Base-by-base conservation (phyloP, 1,140 invertebrate genomes). In the Lucilia cuprina region DNA sequence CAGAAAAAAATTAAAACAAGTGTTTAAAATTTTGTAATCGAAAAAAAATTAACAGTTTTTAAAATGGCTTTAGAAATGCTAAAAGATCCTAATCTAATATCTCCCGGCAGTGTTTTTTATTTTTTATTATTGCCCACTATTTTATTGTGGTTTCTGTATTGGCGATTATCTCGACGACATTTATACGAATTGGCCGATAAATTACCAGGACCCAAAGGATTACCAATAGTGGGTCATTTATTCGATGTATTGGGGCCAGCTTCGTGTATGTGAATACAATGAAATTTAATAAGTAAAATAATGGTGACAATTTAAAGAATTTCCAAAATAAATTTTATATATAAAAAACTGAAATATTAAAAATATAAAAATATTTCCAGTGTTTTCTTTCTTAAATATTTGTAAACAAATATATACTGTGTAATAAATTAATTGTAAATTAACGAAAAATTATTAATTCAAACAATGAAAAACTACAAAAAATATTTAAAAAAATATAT, bases 181-280 rank as follows among this genome's bases (percentile, higher is more conserved):
- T 90, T 96, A 89, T 91, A 95, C 82, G 94, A 96, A 89, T 90
- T 96, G 55, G 95, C 94, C 0, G 93, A 93, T 3, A 94, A 94
- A 87, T 86, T 96, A 30, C 94, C 94, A 5, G 96, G 96, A 86
- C 95, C 95, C 0, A 86, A 89, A 5, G 95, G 95, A 12, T 91
- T 93, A 8, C 96, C 96, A 0, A 82, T 96, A 0, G 85, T 96
- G 49, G 95, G 95, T 85, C 96, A 95, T 85, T 93, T 95, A 17
- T 91, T 95, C 8, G 94, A 96, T 85, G 93, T 96, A 74, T 90
- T 94, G 4, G 95, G 95, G 87, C 93, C 93, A 65, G 93, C 95
- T 83, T 91, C 89, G 83, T 89, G 89, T 91, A 89, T 84, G 88
- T 89, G 77, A 47, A 21, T 19, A 14, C 12, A 50, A 30, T 30